phyloP scores from a whole-genome alignment of 2,113 vertebrate genomes.

The Anguilla rostrata region DNA sequence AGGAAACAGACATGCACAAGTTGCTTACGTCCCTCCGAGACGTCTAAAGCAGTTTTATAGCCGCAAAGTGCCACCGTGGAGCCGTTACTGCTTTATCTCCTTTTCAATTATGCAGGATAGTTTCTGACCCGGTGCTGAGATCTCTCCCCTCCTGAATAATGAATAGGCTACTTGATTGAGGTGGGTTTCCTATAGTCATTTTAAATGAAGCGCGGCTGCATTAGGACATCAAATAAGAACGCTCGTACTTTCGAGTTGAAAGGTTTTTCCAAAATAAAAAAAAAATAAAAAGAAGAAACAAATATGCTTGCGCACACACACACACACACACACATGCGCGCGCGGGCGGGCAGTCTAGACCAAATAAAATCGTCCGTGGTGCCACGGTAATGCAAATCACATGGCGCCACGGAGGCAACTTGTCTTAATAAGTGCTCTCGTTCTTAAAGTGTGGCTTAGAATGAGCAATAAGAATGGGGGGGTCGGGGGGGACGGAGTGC shows the following conservation, averaged over 20 bases:
- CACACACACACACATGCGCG: too few species aligned
- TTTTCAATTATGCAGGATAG: constrained; percentile 59
- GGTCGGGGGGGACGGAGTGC: too few species aligned
- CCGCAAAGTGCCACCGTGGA: constrained; percentile 50
- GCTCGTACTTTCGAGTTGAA: background rate
- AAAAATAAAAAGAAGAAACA: background rate
- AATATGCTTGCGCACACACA: background rate
- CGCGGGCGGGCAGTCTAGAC: background rate
- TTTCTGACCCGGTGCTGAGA: constrained; percentile 56
- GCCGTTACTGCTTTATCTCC: constrained; percentile 45
- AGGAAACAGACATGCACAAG: constrained; percentile 6
- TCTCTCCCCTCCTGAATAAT: constrained; percentile 54
- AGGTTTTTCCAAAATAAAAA: constrained; percentile 8
- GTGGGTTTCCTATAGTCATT: constrained; percentile 40
- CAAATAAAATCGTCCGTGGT: background rate
- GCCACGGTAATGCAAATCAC: constrained; percentile 6
- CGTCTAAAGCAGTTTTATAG: constrained; percentile 42
- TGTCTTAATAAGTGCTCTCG: background rate
- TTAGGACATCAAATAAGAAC: background rate
- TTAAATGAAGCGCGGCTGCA: constrained; percentile 2
- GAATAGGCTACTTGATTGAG: constrained; percentile 54
- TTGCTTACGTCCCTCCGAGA: constrained; percentile 13
- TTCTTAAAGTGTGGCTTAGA: constrained; percentile 4
- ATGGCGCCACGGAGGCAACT: background rate
- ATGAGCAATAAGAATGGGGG: background rate